Conservation (phyloP, 2,113 vertebrate genomes). For the Tretioscincus oriximinensis region DNA sequence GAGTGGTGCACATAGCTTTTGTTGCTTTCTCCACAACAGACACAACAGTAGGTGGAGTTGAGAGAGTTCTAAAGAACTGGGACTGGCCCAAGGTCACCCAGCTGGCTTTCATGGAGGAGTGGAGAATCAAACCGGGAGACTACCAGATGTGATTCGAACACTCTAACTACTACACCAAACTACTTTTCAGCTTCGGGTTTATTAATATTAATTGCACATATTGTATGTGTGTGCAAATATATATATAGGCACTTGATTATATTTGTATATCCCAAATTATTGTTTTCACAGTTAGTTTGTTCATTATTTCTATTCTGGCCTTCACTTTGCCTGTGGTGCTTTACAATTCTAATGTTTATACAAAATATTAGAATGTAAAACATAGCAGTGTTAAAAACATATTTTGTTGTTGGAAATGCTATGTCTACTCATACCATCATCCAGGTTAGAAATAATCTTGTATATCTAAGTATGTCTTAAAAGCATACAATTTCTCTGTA, state of each 20-base stretch:
- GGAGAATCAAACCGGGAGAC: too few species aligned
- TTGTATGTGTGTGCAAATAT: constrained; percentile 5
- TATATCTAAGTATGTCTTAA: neutral
- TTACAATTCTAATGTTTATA: constrained; percentile 39
- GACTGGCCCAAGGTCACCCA: too few species aligned
- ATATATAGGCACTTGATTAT: constrained; percentile 11
- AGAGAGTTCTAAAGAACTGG: too few species aligned
- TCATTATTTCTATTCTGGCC: constrained; percentile 17
- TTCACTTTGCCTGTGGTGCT: constrained; percentile 12
- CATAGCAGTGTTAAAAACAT: constrained; percentile 58
- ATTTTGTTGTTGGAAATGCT: constrained; percentile 22
- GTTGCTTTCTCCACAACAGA: too few species aligned
- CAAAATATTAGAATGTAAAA: constrained; percentile 64
- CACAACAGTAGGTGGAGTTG: too few species aligned
- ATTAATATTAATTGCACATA: neutral
- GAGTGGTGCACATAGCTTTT: too few species aligned
- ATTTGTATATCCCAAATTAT: constrained; percentile 21
- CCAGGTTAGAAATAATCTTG: constrained; percentile 10
- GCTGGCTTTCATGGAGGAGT: too few species aligned
- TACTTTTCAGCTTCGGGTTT: neutral
- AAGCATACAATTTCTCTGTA: neutral
- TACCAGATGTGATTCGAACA: too few species aligned
- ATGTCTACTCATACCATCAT: neutral
- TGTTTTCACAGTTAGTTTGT: constrained; percentile 23
- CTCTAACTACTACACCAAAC: too few species aligned